A percentile compares a stretch with the other conserved stretches of the same genome.
phyloP scores from a whole-genome alignment of 2,797 vertebrate genomes.

The Craterocephalus amniculus region DNA sequence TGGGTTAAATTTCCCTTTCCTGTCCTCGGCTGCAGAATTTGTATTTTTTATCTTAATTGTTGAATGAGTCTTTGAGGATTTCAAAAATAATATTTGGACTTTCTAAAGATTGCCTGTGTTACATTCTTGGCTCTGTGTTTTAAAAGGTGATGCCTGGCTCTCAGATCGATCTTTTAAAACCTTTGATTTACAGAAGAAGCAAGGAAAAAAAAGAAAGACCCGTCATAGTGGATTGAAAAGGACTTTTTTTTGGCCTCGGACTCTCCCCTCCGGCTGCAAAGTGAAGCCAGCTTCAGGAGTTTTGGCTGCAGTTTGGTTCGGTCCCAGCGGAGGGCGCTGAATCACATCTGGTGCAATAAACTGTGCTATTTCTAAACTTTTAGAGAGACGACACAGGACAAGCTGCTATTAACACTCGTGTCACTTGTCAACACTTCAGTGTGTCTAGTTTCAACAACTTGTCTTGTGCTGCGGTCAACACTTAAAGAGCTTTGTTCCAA shows the following conservation, averaged over 20 bases:
- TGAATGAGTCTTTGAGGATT: background rate
- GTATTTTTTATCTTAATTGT: background rate
- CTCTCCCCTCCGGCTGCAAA: slow-evolving; percentile 8
- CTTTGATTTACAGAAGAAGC: slow-evolving; percentile 2
- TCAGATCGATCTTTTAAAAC: background rate
- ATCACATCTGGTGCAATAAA: slow-evolving; percentile 60
- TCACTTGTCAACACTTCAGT: slow-evolving; percentile 78
- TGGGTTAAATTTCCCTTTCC: too few relatives aligned
- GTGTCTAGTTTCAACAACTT: slow-evolving; percentile 63
- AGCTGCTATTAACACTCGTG: slow-evolving; percentile 71
- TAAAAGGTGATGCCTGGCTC: background rate
- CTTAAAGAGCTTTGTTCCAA: slow-evolving; percentile 41
- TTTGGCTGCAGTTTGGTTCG: slow-evolving; percentile 47
- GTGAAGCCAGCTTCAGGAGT: slow-evolving; percentile 3
- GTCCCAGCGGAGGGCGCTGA: slow-evolving; percentile 65
- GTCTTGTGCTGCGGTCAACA: slow-evolving; percentile 29
- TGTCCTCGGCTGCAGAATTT: background rate
- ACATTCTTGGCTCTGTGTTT: background rate
- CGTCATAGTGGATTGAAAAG: slow-evolving; percentile 4
- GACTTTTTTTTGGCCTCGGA: slow-evolving; percentile 16
- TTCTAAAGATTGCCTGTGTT: background rate
- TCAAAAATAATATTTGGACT: background rate
- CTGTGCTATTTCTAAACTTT: slow-evolving; percentile 11
- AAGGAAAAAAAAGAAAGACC: slow-evolving; percentile 3
- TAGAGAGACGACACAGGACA: slow-evolving; percentile 24